Evolutionary conservation across 2,113 vertebrate species (phyloP), one percentile per base, ranked within the genome.

Genomic region (Vulpes vulpes): DNA sequence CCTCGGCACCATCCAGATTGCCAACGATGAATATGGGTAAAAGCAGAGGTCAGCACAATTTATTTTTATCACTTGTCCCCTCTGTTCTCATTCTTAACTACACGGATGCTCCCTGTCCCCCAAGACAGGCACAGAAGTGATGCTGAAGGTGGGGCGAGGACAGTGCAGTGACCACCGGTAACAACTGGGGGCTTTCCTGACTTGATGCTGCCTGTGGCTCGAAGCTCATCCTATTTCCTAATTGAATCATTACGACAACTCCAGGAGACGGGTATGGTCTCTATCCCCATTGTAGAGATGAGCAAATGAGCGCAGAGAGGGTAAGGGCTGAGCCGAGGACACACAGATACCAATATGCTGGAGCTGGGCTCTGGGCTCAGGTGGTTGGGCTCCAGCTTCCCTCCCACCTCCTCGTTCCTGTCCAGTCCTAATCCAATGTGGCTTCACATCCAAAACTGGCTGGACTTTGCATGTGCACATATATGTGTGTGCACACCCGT

Each of bases 1-100:
- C 20, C 6, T 81, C 79, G 6, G 14, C 25, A 22, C n/a, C 3
- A 2, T 16, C 80, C 80, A 60, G 8, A 25, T 9, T 2, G n/a
- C 53, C 9, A 8, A 38, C 80, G 0, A 25, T 3, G 2, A 23
- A 2, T 1, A 5, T 0, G 14, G 30, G 14, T 25, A 22, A 60
- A 19, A 60, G 80, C n/a, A 3, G 55, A 14, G 17, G 53, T 55
- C 32, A n/a, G 76, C 27, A 5, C 10, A 30, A 6, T 32, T 19
- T 6, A 8, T 20, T 55, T 55, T 20, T 19, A 11, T 43, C 22
- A 27, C 11, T 43, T 23, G 14, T 8, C 73, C 30, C 51, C 17
- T 20, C 12, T 8, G 79, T 81, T 59, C 32, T 0, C 17, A 7
- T n/a, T n/a, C 27, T 53, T 22, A 35, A 4, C n/a, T 23, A 14